phyloP scores from a whole-genome alignment of 2,888 invertebrate species.

The Netelia melanura region DNA sequence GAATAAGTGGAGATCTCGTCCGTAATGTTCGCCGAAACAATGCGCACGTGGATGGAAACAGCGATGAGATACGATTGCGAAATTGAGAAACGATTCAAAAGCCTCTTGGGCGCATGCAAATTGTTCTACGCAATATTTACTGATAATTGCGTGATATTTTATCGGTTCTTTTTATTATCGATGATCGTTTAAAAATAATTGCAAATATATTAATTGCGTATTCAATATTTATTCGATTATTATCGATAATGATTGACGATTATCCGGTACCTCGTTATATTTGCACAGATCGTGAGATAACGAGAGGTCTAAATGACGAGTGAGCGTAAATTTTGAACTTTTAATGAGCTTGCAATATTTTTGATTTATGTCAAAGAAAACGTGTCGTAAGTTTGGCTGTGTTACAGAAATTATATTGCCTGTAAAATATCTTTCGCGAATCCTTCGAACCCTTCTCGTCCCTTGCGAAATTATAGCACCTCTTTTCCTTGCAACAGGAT shows the following conservation, averaged over 20 bases:
- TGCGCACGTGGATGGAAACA: not conserved
- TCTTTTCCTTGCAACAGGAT: slow-evolving; percentile 56
- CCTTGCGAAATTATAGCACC: slow-evolving; percentile 71
- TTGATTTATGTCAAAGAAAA: slow-evolving; percentile 32
- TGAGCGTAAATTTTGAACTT: not conserved
- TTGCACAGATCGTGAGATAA: not conserved
- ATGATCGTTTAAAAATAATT: not conserved
- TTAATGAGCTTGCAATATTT: slow-evolving; percentile 4
- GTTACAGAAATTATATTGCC: slow-evolving; percentile 18
- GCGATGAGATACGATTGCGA: not conserved
- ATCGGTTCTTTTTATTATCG: not conserved
- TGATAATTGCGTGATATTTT: not conserved
- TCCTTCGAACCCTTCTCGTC: slow-evolving; percentile 67
- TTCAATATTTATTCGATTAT: too few species aligned
- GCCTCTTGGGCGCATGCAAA: not conserved
- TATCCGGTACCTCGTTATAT: not conserved
- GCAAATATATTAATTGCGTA: too few species aligned
- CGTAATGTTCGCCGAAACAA: slow-evolving; percentile 49
- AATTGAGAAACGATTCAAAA: slow-evolving; percentile 10
- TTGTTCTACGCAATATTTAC: not conserved
- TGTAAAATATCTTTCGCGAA: not conserved
- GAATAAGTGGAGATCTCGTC: slow-evolving; percentile 59
- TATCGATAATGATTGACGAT: not conserved
- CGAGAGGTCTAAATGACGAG: not conserved
- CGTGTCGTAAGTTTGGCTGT: slow-evolving; percentile 4